Conservation (phyloP, 2,888 invertebrate species). For the Oasisia sp. region DNA sequence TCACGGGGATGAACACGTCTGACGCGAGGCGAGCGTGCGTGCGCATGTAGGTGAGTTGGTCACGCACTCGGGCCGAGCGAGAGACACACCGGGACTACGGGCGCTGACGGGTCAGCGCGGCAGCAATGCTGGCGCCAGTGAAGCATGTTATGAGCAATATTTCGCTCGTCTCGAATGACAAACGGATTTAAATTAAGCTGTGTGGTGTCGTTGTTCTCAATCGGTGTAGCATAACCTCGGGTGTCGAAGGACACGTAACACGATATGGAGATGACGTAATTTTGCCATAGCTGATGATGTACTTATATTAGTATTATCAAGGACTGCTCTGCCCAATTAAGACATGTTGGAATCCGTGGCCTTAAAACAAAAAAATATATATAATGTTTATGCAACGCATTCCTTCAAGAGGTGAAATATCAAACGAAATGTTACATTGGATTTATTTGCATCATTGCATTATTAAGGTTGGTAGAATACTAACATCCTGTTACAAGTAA, state of each 20-base stretch:
- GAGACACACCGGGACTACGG: not conserved
- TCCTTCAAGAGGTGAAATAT: no score
- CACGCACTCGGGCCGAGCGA: not conserved
- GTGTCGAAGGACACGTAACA: not conserved
- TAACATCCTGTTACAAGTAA: not conserved
- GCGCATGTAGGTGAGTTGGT: not conserved
- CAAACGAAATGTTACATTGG: not conserved
- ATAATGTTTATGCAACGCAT: no score
- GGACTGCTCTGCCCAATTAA: not conserved
- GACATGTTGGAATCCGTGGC: not conserved
- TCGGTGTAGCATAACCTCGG: not conserved
- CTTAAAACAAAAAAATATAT: not conserved
- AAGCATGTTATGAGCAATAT: not conserved
- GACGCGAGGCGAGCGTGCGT: not conserved
- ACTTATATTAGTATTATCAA: not conserved
- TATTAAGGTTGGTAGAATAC: not conserved
- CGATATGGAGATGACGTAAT: not conserved
- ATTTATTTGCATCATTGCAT: not conserved
- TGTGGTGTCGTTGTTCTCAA: not conserved
- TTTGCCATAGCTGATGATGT: not conserved
- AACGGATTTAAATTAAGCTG: not conserved
- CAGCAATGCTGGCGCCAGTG: constrained; percentile 3
- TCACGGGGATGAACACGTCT: not conserved
- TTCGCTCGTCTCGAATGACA: not conserved
- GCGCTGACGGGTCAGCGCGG: not conserved